Conservation (phyloP, 2,888 invertebrate species). For the Lobophora halterata region DNA sequence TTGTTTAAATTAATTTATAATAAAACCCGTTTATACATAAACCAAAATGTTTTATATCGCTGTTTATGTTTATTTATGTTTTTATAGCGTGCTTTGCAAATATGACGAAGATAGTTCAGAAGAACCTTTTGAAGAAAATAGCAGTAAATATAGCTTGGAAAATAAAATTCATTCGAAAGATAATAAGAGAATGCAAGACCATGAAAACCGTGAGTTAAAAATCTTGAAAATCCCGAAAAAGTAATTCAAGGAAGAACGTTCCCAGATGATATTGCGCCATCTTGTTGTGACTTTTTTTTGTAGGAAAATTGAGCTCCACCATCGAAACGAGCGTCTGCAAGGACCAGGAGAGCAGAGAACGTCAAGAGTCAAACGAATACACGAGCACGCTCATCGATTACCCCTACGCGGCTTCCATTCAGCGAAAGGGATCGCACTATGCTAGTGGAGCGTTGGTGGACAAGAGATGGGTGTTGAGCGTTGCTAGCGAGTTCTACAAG, state of each 20-base stretch:
- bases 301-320: slow-evolving; percentile 26
- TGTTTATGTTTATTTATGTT: slow-evolving; percentile 14
- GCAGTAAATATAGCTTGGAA: slow-evolving; percentile 13
- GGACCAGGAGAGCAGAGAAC: slow-evolving; percentile 30
- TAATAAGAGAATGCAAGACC: slow-evolving; percentile 4
- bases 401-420: slow-evolving; percentile 62
- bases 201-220: slow-evolving; percentile 5
- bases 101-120: slow-evolving; percentile 8
- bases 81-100: slow-evolving; percentile 12
- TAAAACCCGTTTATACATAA: slow-evolving; percentile 8
- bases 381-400: slow-evolving; percentile 40
- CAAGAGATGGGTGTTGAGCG: slow-evolving; percentile 57
- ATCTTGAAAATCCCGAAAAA: slow-evolving; percentile 1
- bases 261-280: slow-evolving; percentile 1
- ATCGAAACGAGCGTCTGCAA: slow-evolving; percentile 25
- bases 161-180: slow-evolving; percentile 4
- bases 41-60: slow-evolving; percentile 13
- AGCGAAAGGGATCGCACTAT: slow-evolving; percentile 60
- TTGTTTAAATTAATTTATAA: slow-evolving; percentile 15
- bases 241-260: neutral
- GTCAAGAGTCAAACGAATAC: slow-evolving; percentile 27
- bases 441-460: slow-evolving; percentile 59
- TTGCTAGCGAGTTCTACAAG: slow-evolving; percentile 63
- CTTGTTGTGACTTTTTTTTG: slow-evolving; percentile 17
- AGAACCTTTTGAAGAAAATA: slow-evolving; percentile 11